Evolutionary conservation across 2,888 invertebrate genomes (phyloP).

Genomic region (Zygothrica quintamaculata): DNA sequence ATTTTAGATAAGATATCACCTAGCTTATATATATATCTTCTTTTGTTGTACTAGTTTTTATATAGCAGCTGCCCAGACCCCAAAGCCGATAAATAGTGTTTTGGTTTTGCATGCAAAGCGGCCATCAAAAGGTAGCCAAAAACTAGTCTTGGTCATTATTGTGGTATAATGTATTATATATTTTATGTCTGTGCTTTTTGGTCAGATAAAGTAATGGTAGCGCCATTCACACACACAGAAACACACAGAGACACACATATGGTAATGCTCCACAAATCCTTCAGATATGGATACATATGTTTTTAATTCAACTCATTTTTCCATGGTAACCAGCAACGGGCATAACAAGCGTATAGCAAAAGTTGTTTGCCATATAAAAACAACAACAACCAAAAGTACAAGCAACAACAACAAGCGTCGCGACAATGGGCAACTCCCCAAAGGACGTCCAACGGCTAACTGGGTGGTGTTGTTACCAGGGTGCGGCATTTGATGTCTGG

Average conservation of each 20-base stretch:
- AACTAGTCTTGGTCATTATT: background rate
- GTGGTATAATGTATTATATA: no score
- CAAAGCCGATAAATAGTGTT: conserved; percentile 26
- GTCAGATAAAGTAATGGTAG: conserved; percentile 30
- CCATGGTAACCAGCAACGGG: conserved; percentile 51
- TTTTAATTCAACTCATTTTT: conserved; percentile 13
- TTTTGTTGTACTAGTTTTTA: conserved; percentile 32
- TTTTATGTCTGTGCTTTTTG: conserved; percentile 17
- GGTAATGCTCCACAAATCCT: conserved; percentile 13
- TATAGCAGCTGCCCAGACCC: background rate
- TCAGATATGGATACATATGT: conserved; percentile 20
- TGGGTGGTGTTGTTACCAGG: conserved; percentile 51
- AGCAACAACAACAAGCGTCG: conserved; percentile 1
- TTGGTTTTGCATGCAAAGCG: conserved; percentile 41
- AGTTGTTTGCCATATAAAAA: conserved; percentile 61
- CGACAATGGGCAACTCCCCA: conserved; percentile 40
- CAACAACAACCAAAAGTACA: conserved; percentile 28
- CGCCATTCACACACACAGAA: no score
- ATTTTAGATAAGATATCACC: conserved; percentile 60
- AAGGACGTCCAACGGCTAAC: conserved; percentile 49
- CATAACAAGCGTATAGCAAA: conserved; percentile 50
- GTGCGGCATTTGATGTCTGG: conserved; percentile 69
- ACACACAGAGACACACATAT: no score
- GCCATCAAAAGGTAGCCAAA: conserved; percentile 31
- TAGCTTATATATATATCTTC: conserved; percentile 7